A percentile compares a stretch with the other conserved stretches of the same genome.
Conservation (phyloP, 2,797 vertebrate species). For the Dendrocincla tyrannina region DNA sequence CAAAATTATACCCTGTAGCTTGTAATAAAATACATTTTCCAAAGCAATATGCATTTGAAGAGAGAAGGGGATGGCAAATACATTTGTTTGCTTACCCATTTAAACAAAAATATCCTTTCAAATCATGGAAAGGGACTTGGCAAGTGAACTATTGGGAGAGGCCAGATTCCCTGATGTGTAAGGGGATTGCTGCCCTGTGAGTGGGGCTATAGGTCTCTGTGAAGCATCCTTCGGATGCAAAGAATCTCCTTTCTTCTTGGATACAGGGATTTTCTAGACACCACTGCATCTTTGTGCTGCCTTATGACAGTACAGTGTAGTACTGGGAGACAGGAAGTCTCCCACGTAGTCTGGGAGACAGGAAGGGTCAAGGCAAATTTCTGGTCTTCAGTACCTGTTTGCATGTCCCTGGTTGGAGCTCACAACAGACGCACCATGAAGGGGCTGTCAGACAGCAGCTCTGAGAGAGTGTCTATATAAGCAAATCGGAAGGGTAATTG, state of each 20-base stretch:
- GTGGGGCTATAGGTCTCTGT: neutral
- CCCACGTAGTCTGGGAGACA: neutral
- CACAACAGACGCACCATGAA: neutral
- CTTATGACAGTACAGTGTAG: neutral
- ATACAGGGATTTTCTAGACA: neutral
- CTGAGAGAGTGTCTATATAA: neutral
- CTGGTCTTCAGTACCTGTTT: neutral
- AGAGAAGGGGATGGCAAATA: neutral
- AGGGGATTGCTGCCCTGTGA: neutral
- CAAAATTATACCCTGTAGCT: conserved; percentile 6
- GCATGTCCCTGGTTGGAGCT: neutral
- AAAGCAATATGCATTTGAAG: neutral
- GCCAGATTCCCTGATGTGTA: neutral
- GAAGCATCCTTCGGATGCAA: neutral
- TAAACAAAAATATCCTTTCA: neutral
- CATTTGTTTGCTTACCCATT: neutral
- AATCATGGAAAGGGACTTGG: neutral
- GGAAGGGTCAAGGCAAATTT: neutral
- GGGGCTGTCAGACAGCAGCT: neutral
- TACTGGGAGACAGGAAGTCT: neutral
- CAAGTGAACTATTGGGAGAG: neutral
- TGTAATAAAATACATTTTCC: conserved; percentile 12
- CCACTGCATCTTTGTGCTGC: neutral
- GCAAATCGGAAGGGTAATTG: neutral
- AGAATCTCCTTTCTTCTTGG: neutral